Conservation (phyloP, 1,140 invertebrate species). For the Drosophila lini region DNA sequence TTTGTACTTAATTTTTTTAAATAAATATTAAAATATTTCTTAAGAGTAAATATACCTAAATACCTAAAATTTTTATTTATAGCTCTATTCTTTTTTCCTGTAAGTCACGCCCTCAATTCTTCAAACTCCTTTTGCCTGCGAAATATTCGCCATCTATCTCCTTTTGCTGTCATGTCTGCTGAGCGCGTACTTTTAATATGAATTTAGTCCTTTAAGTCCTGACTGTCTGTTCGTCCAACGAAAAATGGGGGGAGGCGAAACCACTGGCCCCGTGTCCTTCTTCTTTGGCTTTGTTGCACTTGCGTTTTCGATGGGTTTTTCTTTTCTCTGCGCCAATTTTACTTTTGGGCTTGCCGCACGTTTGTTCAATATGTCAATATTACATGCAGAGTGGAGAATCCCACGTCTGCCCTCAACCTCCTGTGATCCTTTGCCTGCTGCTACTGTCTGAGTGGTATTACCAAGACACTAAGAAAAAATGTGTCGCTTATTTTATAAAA, state of each 20-base stretch:
- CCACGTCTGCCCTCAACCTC: constrained; percentile 39
- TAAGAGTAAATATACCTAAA: background rate
- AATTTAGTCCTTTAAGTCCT: constrained; percentile 81
- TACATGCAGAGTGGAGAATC: constrained; percentile 61
- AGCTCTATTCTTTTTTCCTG: background rate
- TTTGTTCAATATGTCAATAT: constrained; percentile 83
- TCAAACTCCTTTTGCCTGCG: background rate
- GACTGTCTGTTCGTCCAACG: constrained; percentile 31
- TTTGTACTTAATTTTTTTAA: background rate
- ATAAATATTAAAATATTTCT: too few species aligned
- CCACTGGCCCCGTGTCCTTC: constrained; percentile 9
- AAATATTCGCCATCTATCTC: constrained; percentile 18
- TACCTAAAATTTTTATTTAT: background rate
- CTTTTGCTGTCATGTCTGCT: constrained; percentile 66
- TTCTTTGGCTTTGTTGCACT: constrained; percentile 60
- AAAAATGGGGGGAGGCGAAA: background rate
- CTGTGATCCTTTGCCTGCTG: constrained; percentile 1
- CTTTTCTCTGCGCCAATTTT: constrained; percentile 53
- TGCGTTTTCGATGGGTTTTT: constrained; percentile 56
- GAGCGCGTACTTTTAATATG: constrained; percentile 79
- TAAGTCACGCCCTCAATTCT: constrained; percentile 9
- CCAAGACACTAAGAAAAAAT: constrained; percentile 13
- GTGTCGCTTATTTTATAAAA: background rate
- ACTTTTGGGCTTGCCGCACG: constrained; percentile 65
- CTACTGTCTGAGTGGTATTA: constrained; percentile 67